Percentiles rank a stretch among this genome's conserved stretches.
Conservation (phyloP, 2,797 vertebrate genomes). For the Peromyscus melanophrys region DNA sequence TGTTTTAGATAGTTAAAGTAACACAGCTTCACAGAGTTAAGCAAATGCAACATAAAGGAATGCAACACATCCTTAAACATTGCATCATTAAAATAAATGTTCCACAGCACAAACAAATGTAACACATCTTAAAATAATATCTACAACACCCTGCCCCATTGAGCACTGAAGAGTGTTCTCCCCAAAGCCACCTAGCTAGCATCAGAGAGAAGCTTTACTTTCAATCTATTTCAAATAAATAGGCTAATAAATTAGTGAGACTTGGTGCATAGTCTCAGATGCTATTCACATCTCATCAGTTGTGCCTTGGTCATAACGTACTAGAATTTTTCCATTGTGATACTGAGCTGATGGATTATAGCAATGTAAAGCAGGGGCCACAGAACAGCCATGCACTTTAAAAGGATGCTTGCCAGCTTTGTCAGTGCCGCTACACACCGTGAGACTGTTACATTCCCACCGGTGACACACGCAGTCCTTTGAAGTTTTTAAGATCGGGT, state of each 20-base stretch:
- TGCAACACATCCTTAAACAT: too few species aligned
- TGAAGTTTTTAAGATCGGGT: not conserved
- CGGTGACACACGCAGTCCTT: not conserved
- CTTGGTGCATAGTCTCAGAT: not conserved
- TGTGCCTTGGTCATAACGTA: slow-evolving; percentile 46
- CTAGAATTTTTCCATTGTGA: slow-evolving; percentile 54
- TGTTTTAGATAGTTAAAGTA: too few species aligned
- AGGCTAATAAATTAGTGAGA: slow-evolving; percentile 55
- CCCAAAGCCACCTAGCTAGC: slow-evolving; percentile 12
- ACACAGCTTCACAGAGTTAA: too few species aligned
- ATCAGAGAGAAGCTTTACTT: slow-evolving; percentile 28
- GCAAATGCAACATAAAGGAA: too few species aligned
- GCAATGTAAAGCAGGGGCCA: slow-evolving; percentile 22
- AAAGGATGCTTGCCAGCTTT: not conserved
- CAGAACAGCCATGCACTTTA: slow-evolving; percentile 26
- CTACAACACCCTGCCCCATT: not conserved
- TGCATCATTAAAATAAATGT: too few species aligned
- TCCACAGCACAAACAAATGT: too few species aligned
- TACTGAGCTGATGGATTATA: slow-evolving; percentile 56
- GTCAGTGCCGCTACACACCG: not conserved
- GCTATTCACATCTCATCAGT: slow-evolving; percentile 2
- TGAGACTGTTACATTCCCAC: not conserved
- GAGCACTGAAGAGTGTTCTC: not conserved
- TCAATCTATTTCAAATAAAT: slow-evolving; percentile 59
- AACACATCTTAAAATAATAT: too few species aligned